Base-by-base conservation (phyloP, 2,888 invertebrate species). In the Linyphia triangularis region DNA sequence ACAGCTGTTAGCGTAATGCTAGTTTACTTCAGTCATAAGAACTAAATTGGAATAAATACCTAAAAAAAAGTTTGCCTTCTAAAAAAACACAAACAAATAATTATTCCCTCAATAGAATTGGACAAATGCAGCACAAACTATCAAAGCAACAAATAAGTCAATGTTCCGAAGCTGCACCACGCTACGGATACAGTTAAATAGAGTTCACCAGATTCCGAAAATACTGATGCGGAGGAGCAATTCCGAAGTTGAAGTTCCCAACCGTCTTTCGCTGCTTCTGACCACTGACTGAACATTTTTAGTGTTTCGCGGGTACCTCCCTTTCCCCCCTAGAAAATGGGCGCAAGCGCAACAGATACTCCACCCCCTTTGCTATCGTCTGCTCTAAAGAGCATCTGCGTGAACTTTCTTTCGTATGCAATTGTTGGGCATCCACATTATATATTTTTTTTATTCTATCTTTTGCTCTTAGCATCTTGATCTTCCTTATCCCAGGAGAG, bases 291-390 rank as follows among this genome's bases (percentile, higher is more conserved):
- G 81, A 43, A 28, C 69, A 30, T 67, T 67, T 79, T 51, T 79
- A 28, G 37, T 61, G 77, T 40, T 77, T 61, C 69, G 28, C 37
- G 57, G 22, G 57, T 69, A 22, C 28, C 65, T 57, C 67, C 59
- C 19, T 19, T 61, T 57, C 28, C 57, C 67, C 79, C 33, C 81
- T 69, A 69, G 37, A 69, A 22, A 30, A 33, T 57, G 81, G 37
- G 81, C 81, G 81, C 81, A 81, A 81, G 81, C 81, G 81, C 81
- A 81, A 81, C 81, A 81, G 81, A 81, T 81, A 69, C 69, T 59
- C 72, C 81, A 59, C 81, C 81, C 69, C 69, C 69, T 79, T 79
- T 43, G 13, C 57, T 19, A 30, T 43, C 26, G 28, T 24, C 43
- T 22, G n/a, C n/a, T 61, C 65, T 65, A 43, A 65, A 63, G 78